Conservation (phyloP, 2,888 invertebrate genomes). For the Agonopterix subpropinquella region DNA sequence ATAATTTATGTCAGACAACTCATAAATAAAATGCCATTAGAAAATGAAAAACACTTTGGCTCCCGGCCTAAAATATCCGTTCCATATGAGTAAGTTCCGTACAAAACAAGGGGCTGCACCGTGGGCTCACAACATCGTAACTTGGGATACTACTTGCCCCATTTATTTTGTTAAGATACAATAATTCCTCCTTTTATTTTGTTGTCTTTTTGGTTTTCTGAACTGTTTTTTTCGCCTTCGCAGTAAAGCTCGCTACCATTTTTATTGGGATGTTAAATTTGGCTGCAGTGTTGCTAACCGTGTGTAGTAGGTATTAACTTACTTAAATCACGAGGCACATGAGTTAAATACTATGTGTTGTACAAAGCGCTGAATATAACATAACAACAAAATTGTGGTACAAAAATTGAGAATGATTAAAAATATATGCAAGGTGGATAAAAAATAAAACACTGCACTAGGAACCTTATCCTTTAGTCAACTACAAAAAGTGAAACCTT, state of each 20-base stretch:
- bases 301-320: too few relatives aligned
- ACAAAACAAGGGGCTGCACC: slow-evolving; percentile 16
- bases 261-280: slow-evolving; percentile 20
- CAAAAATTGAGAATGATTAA: too few relatives aligned
- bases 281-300: slow-evolving; percentile 1
- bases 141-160: slow-evolving; percentile 32
- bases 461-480: too few relatives aligned
- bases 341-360: too few relatives aligned
- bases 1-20: too few relatives aligned
- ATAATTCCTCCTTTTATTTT: slow-evolving; percentile 32
- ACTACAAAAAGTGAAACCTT: too few relatives aligned
- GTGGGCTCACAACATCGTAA: slow-evolving; percentile 23
- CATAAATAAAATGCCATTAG: too few relatives aligned
- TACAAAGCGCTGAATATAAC: too few relatives aligned
- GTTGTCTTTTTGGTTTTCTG: slow-evolving; percentile 16
- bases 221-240: slow-evolving; percentile 2
- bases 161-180: slow-evolving; percentile 52
- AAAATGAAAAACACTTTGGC: slow-evolving; percentile 4
- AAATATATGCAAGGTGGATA: too few relatives aligned
- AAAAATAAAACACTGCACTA: too few relatives aligned
- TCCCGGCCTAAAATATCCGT: slow-evolving; percentile 26
- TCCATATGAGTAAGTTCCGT: slow-evolving; percentile 31
- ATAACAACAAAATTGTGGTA: too few relatives aligned
- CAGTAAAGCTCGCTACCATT: slow-evolving; percentile 18
- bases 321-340: too few relatives aligned